These are phyloP conservation scores for Camponotus floridanus DNA, from an alignment of 1,140 invertebrate genomes.

Conservation along the genomic window DNA sequence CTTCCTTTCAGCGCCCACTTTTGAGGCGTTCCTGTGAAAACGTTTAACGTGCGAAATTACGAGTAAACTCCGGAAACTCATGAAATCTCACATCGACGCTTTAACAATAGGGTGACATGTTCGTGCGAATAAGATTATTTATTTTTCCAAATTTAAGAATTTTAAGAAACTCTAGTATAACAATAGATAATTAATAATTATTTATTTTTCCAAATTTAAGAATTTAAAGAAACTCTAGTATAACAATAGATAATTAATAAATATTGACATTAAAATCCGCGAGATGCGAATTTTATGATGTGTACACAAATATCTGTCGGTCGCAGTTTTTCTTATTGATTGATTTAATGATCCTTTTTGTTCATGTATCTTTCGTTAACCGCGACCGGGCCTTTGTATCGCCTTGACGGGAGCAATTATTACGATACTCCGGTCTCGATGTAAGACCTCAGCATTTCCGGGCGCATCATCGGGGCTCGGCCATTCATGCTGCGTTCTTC, in stretches of 20 bases:
- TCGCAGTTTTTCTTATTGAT: neutral
- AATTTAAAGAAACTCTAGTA: neutral
- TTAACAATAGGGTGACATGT: neutral
- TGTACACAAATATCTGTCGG: neutral
- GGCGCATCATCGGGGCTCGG: conserved; percentile 57
- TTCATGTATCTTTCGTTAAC: neutral
- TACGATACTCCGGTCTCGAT: conserved; percentile 19
- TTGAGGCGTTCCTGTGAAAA: conserved; percentile 40
- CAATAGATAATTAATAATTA: neutral
- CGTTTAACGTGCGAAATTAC: conserved; percentile 54
- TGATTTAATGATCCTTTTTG: neutral
- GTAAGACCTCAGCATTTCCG: conserved; percentile 63
- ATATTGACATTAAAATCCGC: neutral
- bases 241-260: neutral
- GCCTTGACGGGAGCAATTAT: conserved; percentile 10
- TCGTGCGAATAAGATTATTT: conserved; percentile 7
- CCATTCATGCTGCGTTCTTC: conserved; percentile 75
- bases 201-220: neutral
- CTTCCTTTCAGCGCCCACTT: conserved; percentile 61
- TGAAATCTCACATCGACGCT: conserved; percentile 45
- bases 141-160: neutral
- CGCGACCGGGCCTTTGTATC: conserved; percentile 22
- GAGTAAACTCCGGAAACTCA: conserved; percentile 51
- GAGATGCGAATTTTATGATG: neutral
- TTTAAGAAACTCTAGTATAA: neutral